Evolutionary conservation across 2,888 invertebrate genomes (phyloP).

Genomic region (Aspidiotus rigidus): DNA sequence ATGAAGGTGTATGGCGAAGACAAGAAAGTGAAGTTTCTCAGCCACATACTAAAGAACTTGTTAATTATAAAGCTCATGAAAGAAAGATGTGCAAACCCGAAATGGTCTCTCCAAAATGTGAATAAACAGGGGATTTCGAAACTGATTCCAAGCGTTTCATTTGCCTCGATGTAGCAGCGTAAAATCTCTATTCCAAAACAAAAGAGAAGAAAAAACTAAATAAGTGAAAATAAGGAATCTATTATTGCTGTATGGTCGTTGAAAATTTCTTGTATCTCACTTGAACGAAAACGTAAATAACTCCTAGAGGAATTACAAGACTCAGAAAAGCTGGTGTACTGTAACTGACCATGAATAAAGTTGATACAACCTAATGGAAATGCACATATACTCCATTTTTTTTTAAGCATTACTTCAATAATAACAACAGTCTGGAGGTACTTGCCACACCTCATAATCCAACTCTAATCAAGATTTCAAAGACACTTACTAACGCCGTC

Average conservation of each 20-base stretch:
- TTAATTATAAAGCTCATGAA: too few relatives aligned
- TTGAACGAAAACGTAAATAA: conserved; percentile 73
- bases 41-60: too few relatives aligned
- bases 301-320: conserved; percentile 68
- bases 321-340: conserved; percentile 74
- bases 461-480: too few relatives aligned
- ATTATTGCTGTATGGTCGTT: too few relatives aligned
- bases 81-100: conserved; percentile 45
- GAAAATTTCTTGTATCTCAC: conserved; percentile 37
- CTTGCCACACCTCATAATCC: too few relatives aligned
- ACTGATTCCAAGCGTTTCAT: conserved; percentile 87
- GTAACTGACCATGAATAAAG: conserved; percentile 73
- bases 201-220: conserved; percentile 5
- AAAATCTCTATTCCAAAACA: conserved; percentile 63
- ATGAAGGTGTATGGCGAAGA: too few relatives aligned
- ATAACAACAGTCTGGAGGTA: too few relatives aligned
- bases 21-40: too few relatives aligned
- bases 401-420: too few relatives aligned
- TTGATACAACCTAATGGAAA: too few relatives aligned
- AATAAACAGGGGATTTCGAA: conserved; percentile 90
- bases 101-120: conserved; percentile 91
- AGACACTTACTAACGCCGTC: conserved; percentile 9
- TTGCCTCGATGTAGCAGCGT: conserved; percentile 87
- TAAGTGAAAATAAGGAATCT: too few relatives aligned
- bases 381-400: too few relatives aligned